Conservation (phyloP, 2,888 invertebrate species). For the Chrysolina americana region DNA sequence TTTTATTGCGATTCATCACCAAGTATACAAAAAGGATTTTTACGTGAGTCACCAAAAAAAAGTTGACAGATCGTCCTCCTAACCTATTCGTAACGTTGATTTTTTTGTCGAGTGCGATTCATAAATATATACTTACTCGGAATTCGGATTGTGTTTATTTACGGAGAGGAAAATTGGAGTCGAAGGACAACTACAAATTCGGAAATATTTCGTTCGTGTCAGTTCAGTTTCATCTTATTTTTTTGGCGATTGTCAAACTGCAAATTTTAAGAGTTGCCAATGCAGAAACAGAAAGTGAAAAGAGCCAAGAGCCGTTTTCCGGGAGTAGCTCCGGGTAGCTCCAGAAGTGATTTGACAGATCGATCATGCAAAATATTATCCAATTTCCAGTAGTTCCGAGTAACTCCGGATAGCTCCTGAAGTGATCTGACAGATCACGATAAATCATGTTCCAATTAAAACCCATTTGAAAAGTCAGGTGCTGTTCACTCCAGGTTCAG, state of each 20-base stretch:
- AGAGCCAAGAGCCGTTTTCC: no score
- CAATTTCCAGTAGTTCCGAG: no score
- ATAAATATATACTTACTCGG: slow-evolving; percentile 17
- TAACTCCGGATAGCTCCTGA: no score
- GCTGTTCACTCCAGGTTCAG: no score
- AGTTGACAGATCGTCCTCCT: slow-evolving; percentile 39
- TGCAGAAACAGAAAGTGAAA: no score
- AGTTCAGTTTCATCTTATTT: slow-evolving; percentile 1
- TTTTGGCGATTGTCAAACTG: slow-evolving; percentile 1
- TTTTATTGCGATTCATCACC: slow-evolving; percentile 38
- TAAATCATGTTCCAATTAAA: no score
- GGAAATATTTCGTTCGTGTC: slow-evolving; percentile 22
- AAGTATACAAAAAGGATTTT: slow-evolving; percentile 42
- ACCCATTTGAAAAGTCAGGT: no score
- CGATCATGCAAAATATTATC: no score
- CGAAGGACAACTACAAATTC: slow-evolving; percentile 21
- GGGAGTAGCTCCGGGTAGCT: no score
- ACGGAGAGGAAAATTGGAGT: slow-evolving; percentile 3
- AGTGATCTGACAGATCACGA: no score
- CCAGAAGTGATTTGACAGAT: no score
- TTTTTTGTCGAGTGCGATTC: not conserved
- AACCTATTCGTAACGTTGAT: slow-evolving; percentile 14
- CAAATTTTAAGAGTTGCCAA: not conserved
- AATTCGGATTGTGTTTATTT: slow-evolving; percentile 22
- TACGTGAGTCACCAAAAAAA: slow-evolving; percentile 41